Evolutionary conservation across 2,113 vertebrate genomes (phyloP), one percentile per base, ranked within the genome.

Genomic region (Rhinolophus ferrumequinum): DNA sequence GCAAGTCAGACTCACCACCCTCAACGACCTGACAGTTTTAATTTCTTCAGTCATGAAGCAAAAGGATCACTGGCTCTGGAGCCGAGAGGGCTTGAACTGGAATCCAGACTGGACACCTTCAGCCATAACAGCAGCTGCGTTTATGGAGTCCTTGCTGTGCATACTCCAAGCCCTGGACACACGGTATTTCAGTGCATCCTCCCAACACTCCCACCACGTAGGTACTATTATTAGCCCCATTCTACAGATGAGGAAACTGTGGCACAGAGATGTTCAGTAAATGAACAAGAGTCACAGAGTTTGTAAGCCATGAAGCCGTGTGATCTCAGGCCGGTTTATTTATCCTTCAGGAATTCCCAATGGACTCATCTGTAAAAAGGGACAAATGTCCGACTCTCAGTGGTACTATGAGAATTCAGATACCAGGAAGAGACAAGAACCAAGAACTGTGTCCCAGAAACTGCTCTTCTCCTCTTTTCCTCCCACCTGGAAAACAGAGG

Each of bases 131-230:
- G 14, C 26, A 12, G 4, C n/a, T 26, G 2, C 16, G 28, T 7
- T 30, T 62, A 16, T 0, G 15, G 47, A 19, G 16, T 6, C 6
- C 35, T 26, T 47, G 8, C 33, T 52, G 10, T 7, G 44, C 33
- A 47, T 18, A 9, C 24, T 8, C 44, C 15, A 21, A 11, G 33
- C 52, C 54, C 62, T 62, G 16, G 28, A 21, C 24, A 6, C 15
- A 30, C 1, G 0, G 1, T 0, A 14, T 18, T 30, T 41, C 66
- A 30, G 1, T 7, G 11, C 66, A 1, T 24, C 28, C 10, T 70
- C 26, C 72, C 47, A 33, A 33, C 33, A 76, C 6, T 11, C 91
- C 22, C 54, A 4, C 0, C 4, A 15, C 6, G 21, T 3, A 50
- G 52, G 22, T 26, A 30, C 13, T 41, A 12, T 21, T 9, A 1